These are phyloP conservation scores for Orthosia gracilis DNA, from an alignment of 2,888 invertebrate genomes.

Conservation along the genomic window DNA sequence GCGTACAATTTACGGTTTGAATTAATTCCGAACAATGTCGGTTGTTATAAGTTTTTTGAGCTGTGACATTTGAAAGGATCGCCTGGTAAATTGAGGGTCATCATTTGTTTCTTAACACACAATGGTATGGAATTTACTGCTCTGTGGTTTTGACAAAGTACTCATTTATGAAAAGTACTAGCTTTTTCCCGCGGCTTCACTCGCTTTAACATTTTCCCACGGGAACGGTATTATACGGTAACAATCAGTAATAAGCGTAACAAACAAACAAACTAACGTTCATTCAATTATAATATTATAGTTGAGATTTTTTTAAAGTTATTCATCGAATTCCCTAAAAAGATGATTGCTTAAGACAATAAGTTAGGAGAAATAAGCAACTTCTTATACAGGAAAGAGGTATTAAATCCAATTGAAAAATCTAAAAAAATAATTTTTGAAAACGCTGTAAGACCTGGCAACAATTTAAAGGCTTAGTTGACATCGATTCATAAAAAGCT, in stretches of 20 bases:
- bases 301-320: too few relatives aligned
- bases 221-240: too few relatives aligned
- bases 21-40: conserved; percentile 60
- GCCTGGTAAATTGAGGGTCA: conserved; percentile 24
- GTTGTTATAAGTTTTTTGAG: conserved; percentile 51
- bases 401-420: too few relatives aligned
- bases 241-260: too few relatives aligned
- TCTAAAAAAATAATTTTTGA: too few relatives aligned
- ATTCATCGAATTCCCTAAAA: too few relatives aligned
- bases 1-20: conserved; percentile 61
- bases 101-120: conserved; percentile 16
- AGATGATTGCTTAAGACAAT: too few relatives aligned
- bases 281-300: too few relatives aligned
- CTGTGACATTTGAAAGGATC: conserved; percentile 32
- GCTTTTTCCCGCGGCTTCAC: not conserved
- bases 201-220: too few relatives aligned
- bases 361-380: not conserved
- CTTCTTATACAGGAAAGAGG: not conserved
- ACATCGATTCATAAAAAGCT: too few relatives aligned
- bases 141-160: conserved; percentile 8
- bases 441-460: too few relatives aligned
- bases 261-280: too few relatives aligned
- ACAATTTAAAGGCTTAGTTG: not conserved
- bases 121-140: conserved; percentile 18
- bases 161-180: not conserved